Evolutionary conservation across 2,888 invertebrate species (phyloP), one percentile per base, ranked within the genome.

Genomic region (Diadromus collaris): DNA sequence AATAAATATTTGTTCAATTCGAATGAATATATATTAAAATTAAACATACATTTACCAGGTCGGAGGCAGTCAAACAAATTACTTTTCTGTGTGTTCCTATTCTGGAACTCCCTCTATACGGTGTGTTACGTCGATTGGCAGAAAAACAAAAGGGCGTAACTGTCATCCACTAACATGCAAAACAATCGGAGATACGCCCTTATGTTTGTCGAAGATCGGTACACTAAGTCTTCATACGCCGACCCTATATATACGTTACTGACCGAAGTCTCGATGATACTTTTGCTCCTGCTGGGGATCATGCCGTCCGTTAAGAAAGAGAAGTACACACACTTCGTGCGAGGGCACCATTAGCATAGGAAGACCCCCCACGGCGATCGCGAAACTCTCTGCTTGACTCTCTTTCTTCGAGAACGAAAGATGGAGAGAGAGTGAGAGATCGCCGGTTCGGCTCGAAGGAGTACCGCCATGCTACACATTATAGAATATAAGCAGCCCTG

Each of bases 321-420:
- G 76, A 69, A 63, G 68, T 58, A 70, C 74, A 65, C 84, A 70
- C 74, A 65, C 84, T 87, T 88, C 90, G 90, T 90, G 90, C 89
- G 89, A 87, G 87, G 85, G 86, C 86, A 85, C 90, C 90, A 90
- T 91, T 90, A 90, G 90, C 90, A 90, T 90, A 90, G 89, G 82
- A 83, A 80, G 89, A 88, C 89, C 89, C 89, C 90, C 90, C 90
- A 89, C 86, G 85, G 90, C 76, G 90, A 81, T 83, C 76, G 85
- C 84, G 80, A 87, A 83, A 85, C 86, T 85, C 86, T 85, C 85
- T 80, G 76, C 82, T 79, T 75, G 67, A 76, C 41, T 76, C 72
- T 81, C 41, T 85, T 44, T n/a, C 19, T 6, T 5, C n/a, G 29
- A 2, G 41, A 63, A 63, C 13, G 44, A 46, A 6, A 46, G 44